Evolutionary conservation across 2,113 vertebrate species (phyloP).

Genomic region (Shinisaurus crocodilurus): DNA sequence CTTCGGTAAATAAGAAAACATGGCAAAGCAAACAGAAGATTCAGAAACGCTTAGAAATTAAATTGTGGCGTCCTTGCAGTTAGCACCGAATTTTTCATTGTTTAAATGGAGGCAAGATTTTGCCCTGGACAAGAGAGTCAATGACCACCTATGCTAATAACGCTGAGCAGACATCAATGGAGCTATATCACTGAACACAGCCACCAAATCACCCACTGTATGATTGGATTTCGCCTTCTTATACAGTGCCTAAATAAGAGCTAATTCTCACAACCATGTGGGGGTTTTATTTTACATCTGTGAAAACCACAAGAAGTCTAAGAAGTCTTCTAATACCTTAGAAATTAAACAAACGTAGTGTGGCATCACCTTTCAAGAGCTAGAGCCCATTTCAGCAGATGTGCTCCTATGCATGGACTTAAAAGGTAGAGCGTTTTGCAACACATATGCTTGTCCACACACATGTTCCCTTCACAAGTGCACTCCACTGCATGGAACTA

Average conservation of each 20-base stretch:
- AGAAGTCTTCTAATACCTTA: not conserved
- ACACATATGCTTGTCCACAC: no score
- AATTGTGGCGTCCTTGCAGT: not conserved
- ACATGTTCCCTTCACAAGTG: not conserved
- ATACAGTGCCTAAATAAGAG: slow-evolving; percentile 10
- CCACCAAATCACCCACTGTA: not conserved
- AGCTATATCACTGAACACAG: not conserved
- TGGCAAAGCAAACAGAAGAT: slow-evolving; percentile 52
- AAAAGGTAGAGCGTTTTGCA: no score
- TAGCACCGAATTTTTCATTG: not conserved
- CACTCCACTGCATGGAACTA: not conserved
- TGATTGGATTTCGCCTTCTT: slow-evolving; percentile 38
- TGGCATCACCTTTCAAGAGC: not conserved
- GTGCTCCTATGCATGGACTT: no score
- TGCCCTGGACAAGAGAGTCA: not conserved
- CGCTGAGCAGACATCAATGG: not conserved
- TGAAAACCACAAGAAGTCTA: not conserved
- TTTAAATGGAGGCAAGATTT: not conserved
- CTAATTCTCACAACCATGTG: not conserved
- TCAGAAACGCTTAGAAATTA: slow-evolving; percentile 26
- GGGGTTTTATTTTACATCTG: not conserved
- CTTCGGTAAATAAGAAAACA: slow-evolving; percentile 41
- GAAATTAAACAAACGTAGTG: not conserved
- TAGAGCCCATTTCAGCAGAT: not conserved
- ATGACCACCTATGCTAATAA: not conserved